Base-by-base conservation (phyloP, 2,888 invertebrate genomes). In the Serripes groenlandicus region DNA sequence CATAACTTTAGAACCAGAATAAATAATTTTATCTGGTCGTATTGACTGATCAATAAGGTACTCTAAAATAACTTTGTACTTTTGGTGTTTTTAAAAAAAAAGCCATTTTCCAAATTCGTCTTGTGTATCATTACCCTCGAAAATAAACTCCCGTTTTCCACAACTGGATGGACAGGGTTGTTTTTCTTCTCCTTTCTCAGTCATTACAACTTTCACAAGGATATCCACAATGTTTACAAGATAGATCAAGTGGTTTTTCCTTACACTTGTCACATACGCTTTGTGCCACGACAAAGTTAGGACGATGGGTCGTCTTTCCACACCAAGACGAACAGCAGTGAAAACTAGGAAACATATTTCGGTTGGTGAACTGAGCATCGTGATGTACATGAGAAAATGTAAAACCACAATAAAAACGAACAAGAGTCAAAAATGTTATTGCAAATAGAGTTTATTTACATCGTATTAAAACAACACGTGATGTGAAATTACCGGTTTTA, bases 11-110 rank as follows among this genome's bases (percentile, higher is more conserved):
- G 78, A 79, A 15, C 83, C 83, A 23, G 37, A 56, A 34, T 79
- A 75, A 32, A 79, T 52, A 21, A 83, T 76, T 28, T 72, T 79
- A 60, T 75, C 71, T n/a, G 76, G 82, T 54, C 75, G 26, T 42
- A 84, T 71, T n/a, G 75, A 52, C 35, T 84, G 49, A 28, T 86
- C 74, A 5, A 84, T 78, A 2, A 88, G 62, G 54, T 81, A 82
- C 62, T 86, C 83, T 35, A 86, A 56, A 3, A 87, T 37, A 34
- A 79, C 77, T 23, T 70, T 83, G 28, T 76, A 81, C 18, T 79
- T 56, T 58, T 66, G 58, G 54, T 79, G 77, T 34, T 74, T 62
- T 2, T 70, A 64, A 1, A 69, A 52, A 74, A 85, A 85, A 3
- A 87, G 32, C 80, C 80, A 84, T 54, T 71, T 0, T 28, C 85